Evolutionary conservation across 2,888 invertebrate species (phyloP).

Genomic region (Eristalis arbustorum): DNA sequence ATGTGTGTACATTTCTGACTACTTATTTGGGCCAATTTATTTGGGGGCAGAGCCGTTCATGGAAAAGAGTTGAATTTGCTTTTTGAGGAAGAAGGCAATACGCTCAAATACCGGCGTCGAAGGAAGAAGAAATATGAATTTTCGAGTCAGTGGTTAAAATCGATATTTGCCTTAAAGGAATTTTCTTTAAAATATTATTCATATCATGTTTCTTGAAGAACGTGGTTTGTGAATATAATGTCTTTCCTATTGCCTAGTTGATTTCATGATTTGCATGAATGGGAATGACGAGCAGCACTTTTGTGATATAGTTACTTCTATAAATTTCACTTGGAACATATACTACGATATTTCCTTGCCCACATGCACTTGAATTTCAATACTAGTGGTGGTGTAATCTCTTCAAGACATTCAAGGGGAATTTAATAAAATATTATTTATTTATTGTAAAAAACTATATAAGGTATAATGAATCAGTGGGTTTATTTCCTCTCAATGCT

Average conservation of each 20-base stretch:
- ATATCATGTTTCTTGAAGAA: not conserved
- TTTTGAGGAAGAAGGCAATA: conserved; percentile 11
- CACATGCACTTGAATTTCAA: too few species aligned
- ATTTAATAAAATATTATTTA: too few species aligned
- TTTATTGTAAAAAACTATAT: too few species aligned
- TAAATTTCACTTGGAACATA: too few species aligned
- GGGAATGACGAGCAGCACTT: not conserved
- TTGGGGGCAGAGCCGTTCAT: conserved; percentile 17
- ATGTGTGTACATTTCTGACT: not conserved
- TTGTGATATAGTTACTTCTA: not conserved
- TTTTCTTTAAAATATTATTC: not conserved
- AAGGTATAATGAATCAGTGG: too few species aligned
- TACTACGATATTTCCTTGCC: too few species aligned
- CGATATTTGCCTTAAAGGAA: not conserved
- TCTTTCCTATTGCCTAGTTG: not conserved
- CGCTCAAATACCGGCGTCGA: not conserved
- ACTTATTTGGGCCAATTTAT: not conserved
- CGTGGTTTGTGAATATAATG: not conserved
- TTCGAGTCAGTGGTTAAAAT: not conserved
- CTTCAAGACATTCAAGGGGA: too few species aligned
- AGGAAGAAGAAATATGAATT: not conserved
- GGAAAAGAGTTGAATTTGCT: conserved; percentile 29
- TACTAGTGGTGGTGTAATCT: too few species aligned
- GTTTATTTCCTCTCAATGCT: too few species aligned
- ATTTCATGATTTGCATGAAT: not conserved